These are phyloP conservation scores for Chalcis sispes DNA, from an alignment of 2,888 invertebrate genomes.

Conservation along the genomic window DNA sequence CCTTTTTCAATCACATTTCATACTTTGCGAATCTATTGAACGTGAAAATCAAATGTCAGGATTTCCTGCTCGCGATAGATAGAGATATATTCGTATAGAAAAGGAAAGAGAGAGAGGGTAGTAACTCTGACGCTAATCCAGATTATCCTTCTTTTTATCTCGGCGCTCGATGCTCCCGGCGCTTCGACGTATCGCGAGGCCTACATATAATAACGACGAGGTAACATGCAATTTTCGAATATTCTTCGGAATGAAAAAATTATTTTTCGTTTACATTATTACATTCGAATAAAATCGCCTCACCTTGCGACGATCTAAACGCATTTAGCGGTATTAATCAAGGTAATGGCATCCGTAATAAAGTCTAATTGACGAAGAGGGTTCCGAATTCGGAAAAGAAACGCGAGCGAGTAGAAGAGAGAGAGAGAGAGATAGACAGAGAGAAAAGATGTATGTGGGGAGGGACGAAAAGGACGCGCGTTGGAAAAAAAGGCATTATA, in stretches of 20 bases:
- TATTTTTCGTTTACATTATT: background rate
- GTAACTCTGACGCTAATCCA: slow-evolving; percentile 54
- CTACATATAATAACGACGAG: slow-evolving; percentile 2
- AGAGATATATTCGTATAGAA: background rate
- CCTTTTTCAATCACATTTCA: slow-evolving; percentile 58
- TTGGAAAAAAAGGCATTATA: slow-evolving; percentile 40
- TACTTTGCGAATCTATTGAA: slow-evolving; percentile 50
- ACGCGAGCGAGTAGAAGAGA: background rate
- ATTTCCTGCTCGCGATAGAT: slow-evolving; percentile 28
- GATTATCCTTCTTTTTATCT: slow-evolving; percentile 57
- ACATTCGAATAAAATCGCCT: background rate
- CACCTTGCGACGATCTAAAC: background rate
- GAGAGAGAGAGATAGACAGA: slow-evolving; percentile 4
- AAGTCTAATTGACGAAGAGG: slow-evolving; percentile 47
- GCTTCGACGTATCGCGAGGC: too few species aligned
- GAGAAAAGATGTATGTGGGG: background rate
- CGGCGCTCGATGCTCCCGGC: slow-evolving; percentile 24
- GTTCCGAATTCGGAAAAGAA: slow-evolving; percentile 12
- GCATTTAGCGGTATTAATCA: slow-evolving; percentile 47
- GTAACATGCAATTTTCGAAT: slow-evolving; percentile 11
- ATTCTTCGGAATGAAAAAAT: background rate
- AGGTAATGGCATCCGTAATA: slow-evolving; percentile 53
- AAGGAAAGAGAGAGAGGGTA: too few species aligned
- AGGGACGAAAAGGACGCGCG: background rate
- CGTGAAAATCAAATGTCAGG: slow-evolving; percentile 56